Evolutionary conservation across 2,797 vertebrate species (phyloP).

Genomic region (Glyptemys insculpta): DNA sequence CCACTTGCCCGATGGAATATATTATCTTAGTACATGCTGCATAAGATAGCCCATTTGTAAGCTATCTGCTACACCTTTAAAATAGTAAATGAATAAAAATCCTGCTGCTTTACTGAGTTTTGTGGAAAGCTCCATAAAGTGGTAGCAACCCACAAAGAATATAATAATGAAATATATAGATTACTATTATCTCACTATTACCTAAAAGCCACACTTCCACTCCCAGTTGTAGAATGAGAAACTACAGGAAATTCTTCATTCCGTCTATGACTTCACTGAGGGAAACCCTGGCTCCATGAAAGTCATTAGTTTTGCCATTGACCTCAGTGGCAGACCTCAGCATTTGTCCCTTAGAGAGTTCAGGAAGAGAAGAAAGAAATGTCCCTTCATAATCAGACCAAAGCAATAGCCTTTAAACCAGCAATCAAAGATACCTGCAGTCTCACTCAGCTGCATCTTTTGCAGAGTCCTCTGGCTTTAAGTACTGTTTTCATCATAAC

Average conservation of each 20-base stretch:
- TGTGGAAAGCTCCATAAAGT: not conserved
- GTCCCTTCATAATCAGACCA: not conserved
- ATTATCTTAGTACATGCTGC: not conserved
- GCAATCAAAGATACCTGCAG: not conserved
- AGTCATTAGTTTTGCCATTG: not conserved
- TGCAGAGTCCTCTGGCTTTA: not conserved
- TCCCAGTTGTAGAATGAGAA: not conserved
- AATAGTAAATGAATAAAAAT: not conserved
- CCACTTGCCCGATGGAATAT: not conserved
- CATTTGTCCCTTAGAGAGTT: not conserved
- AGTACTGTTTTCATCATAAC: fast-evolving
- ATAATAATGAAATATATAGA: not conserved
- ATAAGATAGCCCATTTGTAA: too few species aligned
- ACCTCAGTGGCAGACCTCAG: not conserved
- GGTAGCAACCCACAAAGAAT: not conserved
- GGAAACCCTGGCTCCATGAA: not conserved
- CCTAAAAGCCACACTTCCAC: not conserved
- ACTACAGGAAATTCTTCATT: not conserved
- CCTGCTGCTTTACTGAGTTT: not conserved
- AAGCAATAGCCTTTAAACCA: not conserved
- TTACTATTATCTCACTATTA: not conserved
- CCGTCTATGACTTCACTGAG: not conserved
- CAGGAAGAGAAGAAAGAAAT: not conserved
- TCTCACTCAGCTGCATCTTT: not conserved
- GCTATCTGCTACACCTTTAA: not conserved